These are phyloP conservation scores for Drosophila busckii DNA, from an alignment of 1,140 invertebrate species.

Conservation along the genomic window DNA sequence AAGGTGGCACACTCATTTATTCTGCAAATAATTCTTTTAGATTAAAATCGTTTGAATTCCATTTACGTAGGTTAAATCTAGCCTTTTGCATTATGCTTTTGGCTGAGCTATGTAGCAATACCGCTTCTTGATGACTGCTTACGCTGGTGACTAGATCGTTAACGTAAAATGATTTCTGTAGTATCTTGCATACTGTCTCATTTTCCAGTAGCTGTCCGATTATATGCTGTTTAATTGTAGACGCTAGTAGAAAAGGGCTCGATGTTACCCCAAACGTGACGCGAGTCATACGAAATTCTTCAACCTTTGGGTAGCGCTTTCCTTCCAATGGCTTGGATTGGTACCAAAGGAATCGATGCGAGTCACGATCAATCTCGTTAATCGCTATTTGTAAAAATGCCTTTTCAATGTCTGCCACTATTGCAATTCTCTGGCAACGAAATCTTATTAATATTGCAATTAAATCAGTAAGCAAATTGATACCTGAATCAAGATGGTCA, in stretches of 20 bases:
- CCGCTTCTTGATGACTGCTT: background rate
- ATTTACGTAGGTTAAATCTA: background rate
- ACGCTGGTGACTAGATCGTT: background rate
- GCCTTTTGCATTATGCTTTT: background rate
- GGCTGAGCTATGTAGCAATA: background rate
- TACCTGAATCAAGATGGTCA: background rate
- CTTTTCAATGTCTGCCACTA: background rate
- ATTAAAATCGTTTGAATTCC: background rate
- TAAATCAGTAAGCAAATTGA: conserved; percentile 1
- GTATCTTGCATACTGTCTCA: background rate
- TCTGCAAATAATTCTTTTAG: background rate
- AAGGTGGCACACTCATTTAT: background rate
- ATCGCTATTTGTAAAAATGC: background rate
- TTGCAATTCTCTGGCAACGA: conserved; percentile 1
- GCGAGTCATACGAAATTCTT: no score
- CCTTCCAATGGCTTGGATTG: no score
- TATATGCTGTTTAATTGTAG: background rate
- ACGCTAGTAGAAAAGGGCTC: background rate
- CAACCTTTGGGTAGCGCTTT: no score
- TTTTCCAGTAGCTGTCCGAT: background rate
- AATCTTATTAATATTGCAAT: conserved; percentile 3
- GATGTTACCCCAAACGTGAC: no score
- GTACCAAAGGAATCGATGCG: no score
- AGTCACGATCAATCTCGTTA: no score
- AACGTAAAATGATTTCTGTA: background rate